Percentiles rank a stretch among this genome's conserved stretches.
phyloP scores from a whole-genome alignment of 2,797 vertebrate species.

The Chrosomus eos region DNA sequence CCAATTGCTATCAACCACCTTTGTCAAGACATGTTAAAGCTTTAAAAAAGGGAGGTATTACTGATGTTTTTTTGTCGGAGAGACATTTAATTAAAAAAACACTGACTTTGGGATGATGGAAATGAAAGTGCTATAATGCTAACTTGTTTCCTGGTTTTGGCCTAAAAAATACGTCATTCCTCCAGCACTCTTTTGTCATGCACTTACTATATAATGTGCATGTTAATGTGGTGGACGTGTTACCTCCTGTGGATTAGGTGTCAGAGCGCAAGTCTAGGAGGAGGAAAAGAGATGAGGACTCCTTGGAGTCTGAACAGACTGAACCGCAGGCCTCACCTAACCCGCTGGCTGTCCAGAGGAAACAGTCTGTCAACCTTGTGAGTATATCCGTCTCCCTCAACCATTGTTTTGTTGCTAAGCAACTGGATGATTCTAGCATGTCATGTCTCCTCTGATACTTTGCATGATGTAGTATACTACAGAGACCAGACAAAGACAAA shows the following conservation, averaged over 20 bases:
- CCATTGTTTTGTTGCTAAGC: slow-evolving; percentile 55
- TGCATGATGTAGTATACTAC: slow-evolving; percentile 32
- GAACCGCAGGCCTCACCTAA: slow-evolving; percentile 24
- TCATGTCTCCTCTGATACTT: slow-evolving; percentile 14
- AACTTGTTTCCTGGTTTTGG: background rate
- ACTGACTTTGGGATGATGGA: background rate
- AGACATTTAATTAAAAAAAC: background rate
- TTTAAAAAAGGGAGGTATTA: background rate
- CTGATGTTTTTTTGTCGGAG: background rate
- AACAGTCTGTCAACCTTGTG: slow-evolving; percentile 35
- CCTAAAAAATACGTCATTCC: background rate
- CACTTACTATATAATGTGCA: background rate
- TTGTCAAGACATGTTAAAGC: background rate
- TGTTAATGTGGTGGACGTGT: slow-evolving; percentile 3
- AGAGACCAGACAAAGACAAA: slow-evolving; percentile 13
- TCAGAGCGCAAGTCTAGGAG: slow-evolving; percentile 53
- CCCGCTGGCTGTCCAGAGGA: background rate
- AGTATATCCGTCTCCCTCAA: slow-evolving; percentile 38
- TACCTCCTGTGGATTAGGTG: slow-evolving; percentile 64
- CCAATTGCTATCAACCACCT: background rate
- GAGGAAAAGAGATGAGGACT: slow-evolving; percentile 68
- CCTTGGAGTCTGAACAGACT: slow-evolving; percentile 30
- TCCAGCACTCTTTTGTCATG: background rate
- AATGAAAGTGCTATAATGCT: background rate
- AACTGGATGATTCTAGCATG: slow-evolving; percentile 40